Evolutionary conservation across 2,888 invertebrate genomes (phyloP).

Genomic region (Ethmia dodecea): DNA sequence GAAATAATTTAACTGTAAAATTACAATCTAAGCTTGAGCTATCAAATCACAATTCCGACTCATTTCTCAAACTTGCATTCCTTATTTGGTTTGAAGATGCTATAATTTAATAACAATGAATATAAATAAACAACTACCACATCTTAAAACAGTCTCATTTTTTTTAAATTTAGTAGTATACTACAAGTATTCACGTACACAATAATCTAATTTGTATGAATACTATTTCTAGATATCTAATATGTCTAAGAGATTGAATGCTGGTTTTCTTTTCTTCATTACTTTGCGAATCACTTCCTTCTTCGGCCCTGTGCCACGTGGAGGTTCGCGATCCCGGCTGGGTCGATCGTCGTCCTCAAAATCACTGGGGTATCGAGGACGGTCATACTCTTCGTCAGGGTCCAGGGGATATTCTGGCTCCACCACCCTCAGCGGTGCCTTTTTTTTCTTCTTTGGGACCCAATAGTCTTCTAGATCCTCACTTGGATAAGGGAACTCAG

Average conservation of each 20-base stretch:
- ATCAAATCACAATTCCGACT: too few species aligned
- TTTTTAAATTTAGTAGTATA: too few species aligned
- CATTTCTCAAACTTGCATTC: too few species aligned
- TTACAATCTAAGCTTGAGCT: too few species aligned
- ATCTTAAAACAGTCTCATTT: background rate
- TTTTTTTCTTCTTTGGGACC: slow-evolving; percentile 64
- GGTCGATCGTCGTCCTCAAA: slow-evolving; percentile 43
- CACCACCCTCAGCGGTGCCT: slow-evolving; percentile 37
- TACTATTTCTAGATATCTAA: slow-evolving; percentile 56
- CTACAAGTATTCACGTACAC: background rate
- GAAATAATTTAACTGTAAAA: too few species aligned
- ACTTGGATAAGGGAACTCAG: slow-evolving; percentile 36
- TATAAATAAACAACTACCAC: background rate
- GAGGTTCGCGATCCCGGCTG: slow-evolving; percentile 33
- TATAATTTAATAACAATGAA: background rate
- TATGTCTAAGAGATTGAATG: slow-evolving; percentile 61
- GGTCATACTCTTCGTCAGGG: slow-evolving; percentile 53
- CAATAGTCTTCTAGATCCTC: slow-evolving; percentile 59
- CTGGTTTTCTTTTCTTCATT: slow-evolving; percentile 56
- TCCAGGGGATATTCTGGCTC: slow-evolving; percentile 49
- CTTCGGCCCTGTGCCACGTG: slow-evolving; percentile 29
- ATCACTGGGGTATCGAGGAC: slow-evolving; percentile 33
- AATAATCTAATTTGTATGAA: slow-evolving; percentile 47
- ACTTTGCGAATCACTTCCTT: slow-evolving; percentile 59
- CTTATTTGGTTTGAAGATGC: too few species aligned